Percentiles rank a stretch among this genome's conserved stretches.
phyloP scores from a whole-genome alignment of 2,113 vertebrate genomes.

The Cottus gobio region DNA sequence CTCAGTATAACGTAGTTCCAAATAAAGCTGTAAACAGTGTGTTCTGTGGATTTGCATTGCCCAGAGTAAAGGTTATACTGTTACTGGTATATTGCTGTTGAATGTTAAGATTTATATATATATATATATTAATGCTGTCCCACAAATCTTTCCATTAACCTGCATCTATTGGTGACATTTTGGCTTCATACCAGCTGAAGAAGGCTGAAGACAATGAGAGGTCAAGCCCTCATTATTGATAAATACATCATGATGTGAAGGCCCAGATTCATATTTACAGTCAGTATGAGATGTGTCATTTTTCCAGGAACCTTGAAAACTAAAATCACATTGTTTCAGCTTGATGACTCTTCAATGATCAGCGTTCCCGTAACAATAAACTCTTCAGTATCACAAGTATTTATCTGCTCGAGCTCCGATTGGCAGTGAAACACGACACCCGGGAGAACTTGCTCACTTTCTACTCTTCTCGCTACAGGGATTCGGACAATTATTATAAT shows the following conservation, averaged over 20 bases:
- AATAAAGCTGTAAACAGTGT: background rate
- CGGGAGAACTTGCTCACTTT: background rate
- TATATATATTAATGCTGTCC: too few species aligned
- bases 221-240: background rate
- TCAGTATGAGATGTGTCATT: background rate
- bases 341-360: background rate
- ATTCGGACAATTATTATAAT: background rate
- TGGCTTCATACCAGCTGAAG: too few species aligned
- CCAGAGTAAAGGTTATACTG: too few species aligned
- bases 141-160: too few species aligned
- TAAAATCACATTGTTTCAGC: background rate
- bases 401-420: too few species aligned
- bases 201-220: too few species aligned
- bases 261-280: background rate
- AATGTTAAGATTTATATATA: too few species aligned
- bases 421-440: too few species aligned
- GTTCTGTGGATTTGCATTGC: background rate
- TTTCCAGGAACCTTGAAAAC: background rate
- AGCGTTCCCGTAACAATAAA: too few species aligned
- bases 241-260: background rate
- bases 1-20: background rate
- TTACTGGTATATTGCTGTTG: too few species aligned
- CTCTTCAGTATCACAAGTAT: too few species aligned
- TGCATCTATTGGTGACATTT: too few species aligned
- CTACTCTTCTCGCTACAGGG: background rate